Conservation (phyloP, 2,888 invertebrate species). For the Thelaira solivaga region DNA sequence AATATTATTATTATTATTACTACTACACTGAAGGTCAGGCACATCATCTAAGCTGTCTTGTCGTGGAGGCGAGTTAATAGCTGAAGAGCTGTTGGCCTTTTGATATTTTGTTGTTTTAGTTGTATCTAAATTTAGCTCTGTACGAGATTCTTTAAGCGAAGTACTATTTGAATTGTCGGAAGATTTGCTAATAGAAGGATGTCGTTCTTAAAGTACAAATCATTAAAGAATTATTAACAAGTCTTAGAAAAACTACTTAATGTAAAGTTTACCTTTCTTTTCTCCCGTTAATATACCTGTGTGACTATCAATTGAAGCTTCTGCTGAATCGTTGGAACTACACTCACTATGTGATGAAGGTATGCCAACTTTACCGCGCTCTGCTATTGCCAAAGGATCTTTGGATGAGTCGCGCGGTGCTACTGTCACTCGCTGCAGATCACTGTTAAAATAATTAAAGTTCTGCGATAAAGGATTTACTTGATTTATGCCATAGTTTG, state of each 20-base stretch:
- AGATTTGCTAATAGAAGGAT: slow-evolving; percentile 61
- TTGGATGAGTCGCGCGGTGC: slow-evolving; percentile 71
- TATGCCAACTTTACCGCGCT: slow-evolving; percentile 77
- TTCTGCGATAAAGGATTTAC: slow-evolving; percentile 73
- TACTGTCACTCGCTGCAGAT: slow-evolving; percentile 75
- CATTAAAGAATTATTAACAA: neutral
- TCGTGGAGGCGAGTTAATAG: slow-evolving; percentile 63
- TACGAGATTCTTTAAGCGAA: slow-evolving; percentile 81
- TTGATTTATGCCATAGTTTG: slow-evolving; percentile 74
- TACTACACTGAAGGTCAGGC: slow-evolving; percentile 79
- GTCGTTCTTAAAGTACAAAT: slow-evolving; percentile 65
- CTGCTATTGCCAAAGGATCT: slow-evolving; percentile 76
- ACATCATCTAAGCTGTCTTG: slow-evolving; percentile 74
- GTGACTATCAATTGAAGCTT: slow-evolving; percentile 76
- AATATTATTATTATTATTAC: slow-evolving; percentile 83
- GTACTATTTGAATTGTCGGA: slow-evolving; percentile 67
- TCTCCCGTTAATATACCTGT: slow-evolving; percentile 75
- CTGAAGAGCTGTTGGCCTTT: slow-evolving; percentile 67
- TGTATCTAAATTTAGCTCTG: slow-evolving; percentile 78
- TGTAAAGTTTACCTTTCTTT: slow-evolving; percentile 70
- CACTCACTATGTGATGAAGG: slow-evolving; percentile 77
- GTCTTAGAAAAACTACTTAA: neutral
- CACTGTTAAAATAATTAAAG: slow-evolving; percentile 73
- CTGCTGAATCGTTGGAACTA: slow-evolving; percentile 77
- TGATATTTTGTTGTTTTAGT: slow-evolving; percentile 68